phyloP scores from a whole-genome alignment of 2,888 invertebrate species.

The Resseliella maxima region DNA sequence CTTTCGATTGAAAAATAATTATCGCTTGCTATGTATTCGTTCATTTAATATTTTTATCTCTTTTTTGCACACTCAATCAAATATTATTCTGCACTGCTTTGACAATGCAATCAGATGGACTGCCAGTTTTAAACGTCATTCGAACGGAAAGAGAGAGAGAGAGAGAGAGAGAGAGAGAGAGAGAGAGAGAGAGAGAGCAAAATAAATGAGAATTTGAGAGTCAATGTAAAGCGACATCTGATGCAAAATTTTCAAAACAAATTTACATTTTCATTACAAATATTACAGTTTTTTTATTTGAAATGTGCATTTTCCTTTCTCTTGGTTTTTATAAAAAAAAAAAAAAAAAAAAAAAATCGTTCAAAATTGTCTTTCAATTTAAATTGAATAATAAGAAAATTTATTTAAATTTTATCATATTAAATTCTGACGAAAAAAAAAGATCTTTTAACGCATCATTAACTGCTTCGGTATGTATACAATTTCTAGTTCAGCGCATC shows the following conservation, averaged over 20 bases:
- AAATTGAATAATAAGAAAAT: too few species aligned
- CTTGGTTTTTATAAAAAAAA: too few species aligned
- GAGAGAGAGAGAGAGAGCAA: too few species aligned
- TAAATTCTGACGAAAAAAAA: too few species aligned
- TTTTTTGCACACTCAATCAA: not conserved
- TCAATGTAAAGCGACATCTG: not conserved
- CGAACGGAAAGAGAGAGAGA: not conserved
- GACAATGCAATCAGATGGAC: not conserved
- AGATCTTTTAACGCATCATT: not conserved
- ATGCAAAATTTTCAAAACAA: not conserved
- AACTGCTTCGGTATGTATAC: not conserved
- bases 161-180: not conserved
- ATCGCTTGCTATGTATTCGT: not conserved
- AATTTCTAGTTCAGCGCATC: slow-evolving; percentile 1
- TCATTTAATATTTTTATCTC: not conserved
- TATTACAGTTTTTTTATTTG: not conserved
- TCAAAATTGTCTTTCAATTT: too few species aligned
- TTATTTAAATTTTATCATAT: too few species aligned
- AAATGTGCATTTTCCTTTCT: not conserved
- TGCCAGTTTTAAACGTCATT: not conserved
- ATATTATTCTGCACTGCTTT: not conserved
- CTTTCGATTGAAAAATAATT: not conserved
- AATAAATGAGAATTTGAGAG: not conserved
- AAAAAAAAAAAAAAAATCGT: too few species aligned
- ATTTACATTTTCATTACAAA: too few species aligned